Evolutionary conservation across 2,797 vertebrate species (phyloP), one percentile per base, ranked within the genome.

Genomic region (Ceyx erithaca): DNA sequence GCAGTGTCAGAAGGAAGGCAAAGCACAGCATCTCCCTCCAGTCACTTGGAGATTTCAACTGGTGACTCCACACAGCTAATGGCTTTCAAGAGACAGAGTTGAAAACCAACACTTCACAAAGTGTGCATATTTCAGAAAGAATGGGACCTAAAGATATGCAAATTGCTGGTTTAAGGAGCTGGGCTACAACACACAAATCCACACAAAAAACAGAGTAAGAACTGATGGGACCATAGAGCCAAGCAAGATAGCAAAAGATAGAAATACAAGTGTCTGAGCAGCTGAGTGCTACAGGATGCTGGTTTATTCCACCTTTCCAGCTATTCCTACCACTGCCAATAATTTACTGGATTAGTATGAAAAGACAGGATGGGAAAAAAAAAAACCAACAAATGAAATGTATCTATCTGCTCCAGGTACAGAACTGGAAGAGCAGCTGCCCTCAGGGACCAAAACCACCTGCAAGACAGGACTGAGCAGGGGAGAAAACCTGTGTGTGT

Each of bases 21-120:
- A 89, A 79, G 84, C 69, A 89, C 45, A 90, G 30, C n/a, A 31
- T 25, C n/a, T 48, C 79, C 87, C 62, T 78, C 72, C 69, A 83
- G 35, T 45, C 82, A 80, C 58, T 31, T 46, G 15, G 82, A 78
- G 21, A 83, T 33, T 78, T 72, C 75, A 95, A 75, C 14, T 37
- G 52, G 66, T 25, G 80, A 73, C 22, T 78, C 58, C 66, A 58
- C 25, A 51, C 31, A 85, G 41, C 43, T 59, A 78, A 89, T 41
- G 69, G 46, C 31, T 63, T 93, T 76, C 69, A 61, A 85, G 85
- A 78, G 82, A 75, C 19, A 69, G 48, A 35, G 62, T 31, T 87
- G 72, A 85, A 95, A 93, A 5, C 12, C 54, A 85, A 2, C 57
- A 28, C 70, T 94, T 81, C 69, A 62, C 69, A 62, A 67, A 71